Percentiles rank a stretch among this genome's conserved stretches.
These are phyloP conservation scores for Furcula furcula DNA, from an alignment of 2,888 invertebrate genomes.

Conservation along the genomic window DNA sequence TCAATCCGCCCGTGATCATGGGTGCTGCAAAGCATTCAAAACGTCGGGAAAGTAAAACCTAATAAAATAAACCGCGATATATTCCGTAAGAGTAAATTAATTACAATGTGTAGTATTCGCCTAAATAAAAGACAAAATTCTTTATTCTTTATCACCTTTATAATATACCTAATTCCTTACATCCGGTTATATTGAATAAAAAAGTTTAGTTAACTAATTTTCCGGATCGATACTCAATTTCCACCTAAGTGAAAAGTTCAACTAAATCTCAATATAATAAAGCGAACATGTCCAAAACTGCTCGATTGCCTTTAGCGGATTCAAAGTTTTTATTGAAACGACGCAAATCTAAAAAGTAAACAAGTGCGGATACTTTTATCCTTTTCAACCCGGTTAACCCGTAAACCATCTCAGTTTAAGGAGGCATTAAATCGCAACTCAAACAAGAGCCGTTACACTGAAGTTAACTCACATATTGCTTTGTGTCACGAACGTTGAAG, in stretches of 20 bases:
- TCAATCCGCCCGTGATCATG: too few species aligned
- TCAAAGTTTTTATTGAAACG: constrained; percentile 70
- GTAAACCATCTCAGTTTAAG: constrained; percentile 81
- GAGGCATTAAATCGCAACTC: constrained; percentile 82
- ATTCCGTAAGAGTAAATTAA: too few species aligned
- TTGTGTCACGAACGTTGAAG: constrained; percentile 80
- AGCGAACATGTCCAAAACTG: constrained; percentile 43
- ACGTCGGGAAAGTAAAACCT: too few species aligned
- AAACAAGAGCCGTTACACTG: constrained; percentile 80
- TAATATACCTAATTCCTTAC: too few species aligned
- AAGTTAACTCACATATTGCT: constrained; percentile 82
- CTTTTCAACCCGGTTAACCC: constrained; percentile 77
- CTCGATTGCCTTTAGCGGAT: constrained; percentile 59
- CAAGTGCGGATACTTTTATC: constrained; percentile 73
- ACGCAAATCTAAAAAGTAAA: constrained; percentile 70
- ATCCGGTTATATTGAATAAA: too few species aligned
- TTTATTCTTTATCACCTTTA: too few species aligned
- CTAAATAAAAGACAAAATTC: too few species aligned
- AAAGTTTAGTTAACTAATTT: too few species aligned
- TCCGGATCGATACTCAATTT: constrained; percentile 33
- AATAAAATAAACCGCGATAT: too few species aligned
- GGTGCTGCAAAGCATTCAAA: too few species aligned
- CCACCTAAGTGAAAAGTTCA: constrained; percentile 31
- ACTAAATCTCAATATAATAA: constrained; percentile 36
- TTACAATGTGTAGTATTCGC: too few species aligned